Evolutionary conservation across 64 coral and sea anemone genomes (phyloP).

Genomic region (Montipora efflorescens): DNA sequence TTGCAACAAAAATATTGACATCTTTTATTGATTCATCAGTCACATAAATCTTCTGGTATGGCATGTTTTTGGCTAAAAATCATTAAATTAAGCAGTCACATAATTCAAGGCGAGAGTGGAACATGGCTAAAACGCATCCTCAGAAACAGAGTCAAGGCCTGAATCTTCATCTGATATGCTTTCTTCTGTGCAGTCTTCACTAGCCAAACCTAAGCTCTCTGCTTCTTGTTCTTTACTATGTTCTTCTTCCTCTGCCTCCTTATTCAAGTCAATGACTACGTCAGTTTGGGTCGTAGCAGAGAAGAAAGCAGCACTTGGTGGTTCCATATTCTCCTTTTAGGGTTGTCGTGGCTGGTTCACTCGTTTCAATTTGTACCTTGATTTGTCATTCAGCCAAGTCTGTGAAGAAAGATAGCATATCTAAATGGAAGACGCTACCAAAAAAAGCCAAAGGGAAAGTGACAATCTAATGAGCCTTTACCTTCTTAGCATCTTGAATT

Average conservation of each 20-base stretch:
- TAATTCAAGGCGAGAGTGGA: not conserved
- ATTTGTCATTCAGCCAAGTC: constrained; percentile 45
- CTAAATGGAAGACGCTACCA: not conserved
- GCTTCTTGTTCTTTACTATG: not conserved
- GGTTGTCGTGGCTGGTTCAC: constrained; percentile 31
- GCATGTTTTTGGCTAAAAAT: not conserved
- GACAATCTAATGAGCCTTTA: not conserved
- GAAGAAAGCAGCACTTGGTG: too few species aligned
- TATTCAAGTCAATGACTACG: not conserved
- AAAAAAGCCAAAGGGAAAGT: not conserved
- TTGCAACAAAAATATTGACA: not conserved
- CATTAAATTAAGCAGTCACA: not conserved
- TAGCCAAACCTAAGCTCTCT: not conserved
- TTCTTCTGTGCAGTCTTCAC: not conserved
- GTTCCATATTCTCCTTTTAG: too few species aligned
- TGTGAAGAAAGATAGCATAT: not conserved
- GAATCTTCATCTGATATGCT: constrained; percentile 12
- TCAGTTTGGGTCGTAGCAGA: not conserved
- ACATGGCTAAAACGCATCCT: constrained; percentile 1
- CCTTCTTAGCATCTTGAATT: constrained; percentile 28
- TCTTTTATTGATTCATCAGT: not conserved
- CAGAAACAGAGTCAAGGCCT: constrained; percentile 34
- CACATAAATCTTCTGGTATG: too few species aligned
- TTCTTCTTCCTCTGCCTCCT: not conserved
- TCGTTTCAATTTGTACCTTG: constrained; percentile 23